These are phyloP conservation scores for Apistogramma diplotaenia DNA, from an alignment of 2,113 vertebrate genomes.

Conservation along the genomic window DNA sequence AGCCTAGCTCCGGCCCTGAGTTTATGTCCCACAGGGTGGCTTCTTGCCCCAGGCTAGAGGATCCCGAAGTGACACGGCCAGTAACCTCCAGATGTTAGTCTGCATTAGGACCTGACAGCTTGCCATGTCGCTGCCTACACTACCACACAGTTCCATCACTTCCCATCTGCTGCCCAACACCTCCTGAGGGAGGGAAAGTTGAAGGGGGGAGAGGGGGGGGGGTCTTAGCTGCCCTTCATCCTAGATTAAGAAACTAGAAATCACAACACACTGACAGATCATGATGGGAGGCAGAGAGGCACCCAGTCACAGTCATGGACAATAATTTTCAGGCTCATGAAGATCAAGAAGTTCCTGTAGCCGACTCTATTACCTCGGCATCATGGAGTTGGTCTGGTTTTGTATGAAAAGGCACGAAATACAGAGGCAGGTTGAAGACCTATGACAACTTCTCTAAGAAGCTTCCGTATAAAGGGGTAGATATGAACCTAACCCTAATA, in stretches of 20 bases:
- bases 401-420: not conserved
- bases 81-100: slow-evolving; percentile 77
- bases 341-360: not conserved
- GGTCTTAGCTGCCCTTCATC: slow-evolving; percentile 11
- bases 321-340: not conserved
- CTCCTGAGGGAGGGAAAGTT: slow-evolving; percentile 39
- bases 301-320: not conserved
- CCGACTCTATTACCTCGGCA: not conserved
- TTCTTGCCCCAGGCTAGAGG: slow-evolving; percentile 59
- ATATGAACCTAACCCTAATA: not conserved
- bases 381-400: not conserved
- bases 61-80: slow-evolving; percentile 50
- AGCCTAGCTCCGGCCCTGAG: slow-evolving; percentile 2
- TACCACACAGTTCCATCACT: slow-evolving; percentile 72
- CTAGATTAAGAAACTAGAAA: slow-evolving; percentile 7
- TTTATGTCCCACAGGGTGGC: slow-evolving; percentile 39
- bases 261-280: not conserved
- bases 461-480: not conserved
- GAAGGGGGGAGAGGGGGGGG: not conserved
- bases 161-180: slow-evolving; percentile 73
- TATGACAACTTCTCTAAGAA: not conserved
- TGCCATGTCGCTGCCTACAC: slow-evolving; percentile 73
- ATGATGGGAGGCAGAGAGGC: not conserved
- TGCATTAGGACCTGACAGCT: slow-evolving; percentile 76
- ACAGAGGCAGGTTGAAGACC: not conserved